These are phyloP conservation scores for Pomacea maculata DNA, from an alignment of 1,140 invertebrate species.

Conservation along the genomic window DNA sequence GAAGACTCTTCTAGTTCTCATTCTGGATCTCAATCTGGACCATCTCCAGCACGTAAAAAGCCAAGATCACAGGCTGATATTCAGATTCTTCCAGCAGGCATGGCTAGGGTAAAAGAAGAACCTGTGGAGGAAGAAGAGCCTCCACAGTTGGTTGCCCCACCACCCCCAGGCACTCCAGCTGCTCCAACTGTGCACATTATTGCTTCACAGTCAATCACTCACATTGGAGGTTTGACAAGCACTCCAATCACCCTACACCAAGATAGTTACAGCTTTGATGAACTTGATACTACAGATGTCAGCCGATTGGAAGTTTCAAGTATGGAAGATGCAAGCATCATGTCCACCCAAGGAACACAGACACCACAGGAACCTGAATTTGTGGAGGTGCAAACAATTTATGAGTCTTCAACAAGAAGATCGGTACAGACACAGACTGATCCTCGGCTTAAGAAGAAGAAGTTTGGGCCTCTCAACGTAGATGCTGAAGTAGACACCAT, in stretches of 20 bases:
- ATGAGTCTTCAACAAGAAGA: conserved; percentile 50
- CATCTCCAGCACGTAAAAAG: conserved; percentile 17
- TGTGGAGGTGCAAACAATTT: conserved; percentile 60
- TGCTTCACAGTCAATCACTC: conserved; percentile 20
- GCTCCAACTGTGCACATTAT: conserved; percentile 17
- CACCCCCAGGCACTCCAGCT: conserved; percentile 6
- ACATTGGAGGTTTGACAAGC: conserved; percentile 1
- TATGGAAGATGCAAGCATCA: conserved; percentile 20
- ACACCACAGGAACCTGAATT: conserved; percentile 48
- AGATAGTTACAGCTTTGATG: conserved; percentile 21
- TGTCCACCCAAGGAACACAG: conserved; percentile 41
- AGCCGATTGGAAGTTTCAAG: conserved; percentile 11
- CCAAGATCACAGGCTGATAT: conserved; percentile 30
- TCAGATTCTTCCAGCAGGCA: conserved; percentile 23
- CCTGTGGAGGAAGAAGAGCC: conserved; percentile 20
- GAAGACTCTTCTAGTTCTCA: conserved; percentile 4
- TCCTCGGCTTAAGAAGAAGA: conserved; percentile 58
- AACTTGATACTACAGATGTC: conserved; percentile 7
- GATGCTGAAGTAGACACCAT: conserved; percentile 46
- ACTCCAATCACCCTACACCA: background rate
- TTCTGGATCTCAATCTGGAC: background rate
- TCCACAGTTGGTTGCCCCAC: conserved; percentile 19
- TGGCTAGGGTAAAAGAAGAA: conserved; percentile 28
- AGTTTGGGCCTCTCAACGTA: conserved; percentile 55
- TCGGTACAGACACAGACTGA: conserved; percentile 61